Evolutionary conservation across 2,113 vertebrate genomes (phyloP), one percentile per base, ranked within the genome.

Genomic region (Empidonax traillii): DNA sequence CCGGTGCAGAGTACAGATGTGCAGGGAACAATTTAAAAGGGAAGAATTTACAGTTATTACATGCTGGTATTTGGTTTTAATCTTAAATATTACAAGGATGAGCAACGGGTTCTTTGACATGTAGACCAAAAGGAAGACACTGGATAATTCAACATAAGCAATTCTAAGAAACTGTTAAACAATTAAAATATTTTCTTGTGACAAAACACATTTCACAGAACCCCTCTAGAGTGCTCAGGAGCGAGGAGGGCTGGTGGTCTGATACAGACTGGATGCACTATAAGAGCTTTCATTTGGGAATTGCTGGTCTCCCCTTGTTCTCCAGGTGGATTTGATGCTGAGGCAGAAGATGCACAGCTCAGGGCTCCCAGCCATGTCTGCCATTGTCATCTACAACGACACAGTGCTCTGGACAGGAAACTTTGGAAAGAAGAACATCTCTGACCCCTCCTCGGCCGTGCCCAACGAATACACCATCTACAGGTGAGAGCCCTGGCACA

Each of bases 401-500:
- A 99, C 99, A 0, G 97, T 99, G 66, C 97, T 99, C 80, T 99
- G 99, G 99, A 99, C 98, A 0, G 99, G 98, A 56, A 99, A 99
- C 94, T 99, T 99, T 0, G 99, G 99, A 12, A 99, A 86, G 97
- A 98, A 87, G 93, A 99, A 99, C 12, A 91, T 84, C n/a, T 99
- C 98, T 0, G 98, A 99, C 59, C 98, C 98, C 0, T 81, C 91
- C 52, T 99, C 99, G 0, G 71, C 96, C 9, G 53, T 96, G 12
- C 99, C 99, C 52, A 98, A 98, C 1, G 98, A 99, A 41, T 98
- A 99, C 76, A 99, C 99, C 25, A 97, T 98, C 55, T 99, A 99
- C 98, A 98, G 99, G 99, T 99, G 94, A 98, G 97, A 20, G 3
- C 8, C 23, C 22, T 17, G 20, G 53, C 3, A 0, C 35, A 4